These are phyloP conservation scores for Cephalopholis sonnerati DNA, from an alignment of 2,113 vertebrate species.

Conservation along the genomic window DNA sequence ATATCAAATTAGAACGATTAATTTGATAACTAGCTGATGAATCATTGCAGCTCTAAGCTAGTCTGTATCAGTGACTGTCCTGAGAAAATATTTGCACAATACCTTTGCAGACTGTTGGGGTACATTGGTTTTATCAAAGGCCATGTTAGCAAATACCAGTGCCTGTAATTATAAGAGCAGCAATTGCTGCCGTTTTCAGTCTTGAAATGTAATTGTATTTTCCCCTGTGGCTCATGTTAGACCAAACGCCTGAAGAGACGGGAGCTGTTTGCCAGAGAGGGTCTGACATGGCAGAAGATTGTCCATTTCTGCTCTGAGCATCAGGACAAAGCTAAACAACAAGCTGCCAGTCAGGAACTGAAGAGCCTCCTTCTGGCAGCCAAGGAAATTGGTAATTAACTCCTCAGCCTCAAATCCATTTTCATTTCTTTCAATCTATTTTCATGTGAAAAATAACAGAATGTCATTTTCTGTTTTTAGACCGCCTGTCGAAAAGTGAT, in stretches of 20 bases:
- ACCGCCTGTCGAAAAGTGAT: neutral
- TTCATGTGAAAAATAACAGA: constrained; percentile 4
- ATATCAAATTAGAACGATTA: no score
- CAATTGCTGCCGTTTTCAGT: neutral
- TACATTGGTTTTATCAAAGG: neutral
- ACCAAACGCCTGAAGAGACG: constrained; percentile 91
- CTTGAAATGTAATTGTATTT: constrained; percentile 22
- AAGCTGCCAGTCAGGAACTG: constrained; percentile 88
- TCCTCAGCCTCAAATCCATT: constrained; percentile 40
- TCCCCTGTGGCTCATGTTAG: constrained; percentile 77
- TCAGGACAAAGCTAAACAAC: constrained; percentile 88
- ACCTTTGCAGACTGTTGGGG: neutral
- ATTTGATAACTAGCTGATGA: no score
- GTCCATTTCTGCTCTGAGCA: constrained; percentile 90
- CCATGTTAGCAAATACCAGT: neutral
- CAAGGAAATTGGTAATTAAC: constrained; percentile 92
- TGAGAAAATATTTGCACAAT: neutral
- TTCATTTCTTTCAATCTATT: constrained; percentile 14
- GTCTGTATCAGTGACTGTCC: neutral
- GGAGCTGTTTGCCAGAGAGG: constrained; percentile 87
- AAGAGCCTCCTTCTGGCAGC: constrained; percentile 92
- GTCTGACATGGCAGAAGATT: constrained; percentile 94
- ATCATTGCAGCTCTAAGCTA: neutral
- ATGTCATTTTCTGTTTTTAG: neutral
- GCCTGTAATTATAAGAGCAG: neutral